Percentiles rank a stretch among this genome's conserved stretches.
These are phyloP conservation scores for Metaphire vulgaris DNA, from an alignment of 1,140 invertebrate species.

Conservation along the genomic window DNA sequence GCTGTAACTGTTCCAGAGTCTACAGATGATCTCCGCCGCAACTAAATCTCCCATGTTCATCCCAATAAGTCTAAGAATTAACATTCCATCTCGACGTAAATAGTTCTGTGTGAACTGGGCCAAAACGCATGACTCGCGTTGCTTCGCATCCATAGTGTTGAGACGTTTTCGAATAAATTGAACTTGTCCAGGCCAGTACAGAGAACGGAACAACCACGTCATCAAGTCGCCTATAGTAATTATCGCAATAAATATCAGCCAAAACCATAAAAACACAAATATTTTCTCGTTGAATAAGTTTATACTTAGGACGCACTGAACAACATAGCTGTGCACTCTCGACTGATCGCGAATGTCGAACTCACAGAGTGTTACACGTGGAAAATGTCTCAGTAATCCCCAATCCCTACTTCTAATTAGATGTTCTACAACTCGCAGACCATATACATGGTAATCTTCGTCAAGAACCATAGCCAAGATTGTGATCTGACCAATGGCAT, in stretches of 20 bases:
- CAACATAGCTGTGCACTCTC: constrained; percentile 45
- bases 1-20: constrained; percentile 17
- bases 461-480: constrained; percentile 34
- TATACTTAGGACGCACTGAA: constrained; percentile 56
- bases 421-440: constrained; percentile 40
- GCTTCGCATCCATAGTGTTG: background rate
- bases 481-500: constrained; percentile 35
- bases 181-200: background rate
- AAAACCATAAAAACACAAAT: constrained; percentile 49
- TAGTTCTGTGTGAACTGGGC: background rate
- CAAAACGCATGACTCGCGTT: background rate
- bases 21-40: background rate
- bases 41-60: constrained; percentile 4
- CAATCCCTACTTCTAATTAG: constrained; percentile 28
- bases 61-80: background rate
- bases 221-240: background rate
- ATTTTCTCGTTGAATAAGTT: constrained; percentile 58
- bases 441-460: constrained; percentile 34
- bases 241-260: constrained; percentile 34
- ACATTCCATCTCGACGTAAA: constrained; percentile 7
- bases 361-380: constrained; percentile 21
- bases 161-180: background rate
- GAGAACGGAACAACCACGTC: background rate
- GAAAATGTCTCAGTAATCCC: constrained; percentile 22
- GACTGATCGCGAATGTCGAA: constrained; percentile 11